Conservation (phyloP, 2,888 invertebrate species). For the Dolichomitus sp. region DNA sequence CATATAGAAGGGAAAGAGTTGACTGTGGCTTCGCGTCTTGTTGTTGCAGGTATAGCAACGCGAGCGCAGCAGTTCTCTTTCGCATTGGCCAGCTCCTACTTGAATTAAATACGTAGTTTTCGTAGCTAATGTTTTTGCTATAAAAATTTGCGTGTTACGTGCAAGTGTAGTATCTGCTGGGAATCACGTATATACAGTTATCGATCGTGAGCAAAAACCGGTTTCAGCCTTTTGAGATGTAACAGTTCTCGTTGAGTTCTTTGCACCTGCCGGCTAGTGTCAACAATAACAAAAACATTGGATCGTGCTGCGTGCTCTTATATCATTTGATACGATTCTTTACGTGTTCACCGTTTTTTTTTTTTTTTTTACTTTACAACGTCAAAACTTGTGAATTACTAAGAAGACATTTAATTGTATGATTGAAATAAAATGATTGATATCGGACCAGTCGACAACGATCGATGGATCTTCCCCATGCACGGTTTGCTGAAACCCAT, state of each 20-base stretch:
- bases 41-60: neutral
- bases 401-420: neutral
- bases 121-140: neutral
- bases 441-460: constrained; percentile 73
- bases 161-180: neutral
- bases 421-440: constrained; percentile 72
- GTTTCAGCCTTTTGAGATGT: neutral
- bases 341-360: neutral
- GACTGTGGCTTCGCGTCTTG: neutral
- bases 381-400: neutral
- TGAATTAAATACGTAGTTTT: neutral
- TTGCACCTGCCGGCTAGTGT: constrained; percentile 14
- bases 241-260: constrained; percentile 1
- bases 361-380: neutral
- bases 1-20: constrained; percentile 34
- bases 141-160: neutral
- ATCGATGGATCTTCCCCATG: constrained; percentile 80
- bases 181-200: neutral
- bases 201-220: neutral
- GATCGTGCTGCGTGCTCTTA: neutral
- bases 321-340: neutral
- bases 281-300: constrained; percentile 22
- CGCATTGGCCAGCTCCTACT: neutral
- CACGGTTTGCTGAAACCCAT: constrained; percentile 79
- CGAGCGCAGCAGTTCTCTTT: neutral